Conservation (phyloP, 2,113 vertebrate species). For the Hydrolagus affinis region DNA sequence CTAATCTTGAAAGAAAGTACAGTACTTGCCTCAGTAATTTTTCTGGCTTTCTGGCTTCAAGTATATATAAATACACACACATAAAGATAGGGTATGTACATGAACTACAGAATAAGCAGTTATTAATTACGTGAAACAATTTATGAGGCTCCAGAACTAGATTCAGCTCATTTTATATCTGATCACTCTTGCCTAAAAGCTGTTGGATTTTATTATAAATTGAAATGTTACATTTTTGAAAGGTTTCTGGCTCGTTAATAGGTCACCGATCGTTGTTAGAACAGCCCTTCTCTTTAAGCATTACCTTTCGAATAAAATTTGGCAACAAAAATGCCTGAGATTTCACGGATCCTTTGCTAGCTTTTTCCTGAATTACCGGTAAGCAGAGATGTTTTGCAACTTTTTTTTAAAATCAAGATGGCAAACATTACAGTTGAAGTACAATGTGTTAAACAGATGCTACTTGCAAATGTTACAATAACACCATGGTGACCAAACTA, state of each 20-base stretch:
- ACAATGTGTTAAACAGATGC: constrained; percentile 54
- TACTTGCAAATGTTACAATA: constrained; percentile 44
- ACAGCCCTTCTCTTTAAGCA: not conserved
- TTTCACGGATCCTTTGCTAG: not conserved
- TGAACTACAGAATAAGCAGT: not conserved
- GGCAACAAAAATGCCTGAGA: not conserved
- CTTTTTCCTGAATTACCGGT: constrained; percentile 33
- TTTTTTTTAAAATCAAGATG: constrained; percentile 46
- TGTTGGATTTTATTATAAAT: not conserved
- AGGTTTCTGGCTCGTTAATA: not conserved
- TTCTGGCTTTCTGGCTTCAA: not conserved
- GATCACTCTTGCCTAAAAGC: not conserved
- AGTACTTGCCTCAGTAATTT: not conserved
- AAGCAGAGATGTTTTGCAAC: constrained; percentile 27
- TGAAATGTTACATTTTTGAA: not conserved
- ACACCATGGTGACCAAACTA: constrained; percentile 51
- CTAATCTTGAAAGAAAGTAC: no score
- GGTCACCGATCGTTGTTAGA: not conserved
- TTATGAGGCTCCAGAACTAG: not conserved
- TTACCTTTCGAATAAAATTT: not conserved
- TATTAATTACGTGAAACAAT: not conserved
- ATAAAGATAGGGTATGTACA: not conserved
- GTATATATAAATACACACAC: not conserved
- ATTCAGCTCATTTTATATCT: not conserved
- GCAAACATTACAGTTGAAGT: constrained; percentile 44